Percentiles rank a stretch among this genome's conserved stretches.
These are phyloP conservation scores for Sarcophaga variegata DNA, from an alignment of 2,888 invertebrate species.

Conservation along the genomic window DNA sequence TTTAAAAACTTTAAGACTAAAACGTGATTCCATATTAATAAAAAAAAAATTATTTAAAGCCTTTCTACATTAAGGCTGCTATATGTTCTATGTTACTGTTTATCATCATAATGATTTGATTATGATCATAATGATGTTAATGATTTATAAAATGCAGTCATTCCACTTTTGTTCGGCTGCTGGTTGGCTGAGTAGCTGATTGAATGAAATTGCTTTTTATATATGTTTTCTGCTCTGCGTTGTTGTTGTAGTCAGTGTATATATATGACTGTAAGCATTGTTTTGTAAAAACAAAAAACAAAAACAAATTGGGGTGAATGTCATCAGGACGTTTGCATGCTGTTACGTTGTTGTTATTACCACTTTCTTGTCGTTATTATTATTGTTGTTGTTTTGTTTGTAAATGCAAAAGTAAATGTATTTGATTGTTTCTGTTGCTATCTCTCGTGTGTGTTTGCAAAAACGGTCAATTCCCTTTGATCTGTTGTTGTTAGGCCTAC, in stretches of 20 bases:
- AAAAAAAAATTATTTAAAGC: no score
- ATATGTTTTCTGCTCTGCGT: background rate
- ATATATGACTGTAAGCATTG: no score
- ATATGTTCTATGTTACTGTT: background rate
- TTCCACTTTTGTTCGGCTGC: constrained; percentile 48
- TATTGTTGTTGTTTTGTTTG: constrained; percentile 19
- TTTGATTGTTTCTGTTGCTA: constrained; percentile 53
- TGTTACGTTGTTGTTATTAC: constrained; percentile 19
- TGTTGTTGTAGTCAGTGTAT: background rate
- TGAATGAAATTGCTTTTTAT: background rate
- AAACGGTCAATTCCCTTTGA: constrained; percentile 76
- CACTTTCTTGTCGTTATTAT: constrained; percentile 44
- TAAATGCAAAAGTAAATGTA: background rate
- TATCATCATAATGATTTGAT: constrained; percentile 23
- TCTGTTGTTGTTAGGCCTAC: background rate
- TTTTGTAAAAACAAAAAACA: no score
- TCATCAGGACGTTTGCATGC: constrained; percentile 76
- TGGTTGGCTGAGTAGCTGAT: background rate
- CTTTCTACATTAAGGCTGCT: no score
- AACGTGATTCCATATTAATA: no score
- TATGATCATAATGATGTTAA: constrained; percentile 53
- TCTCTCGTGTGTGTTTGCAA: constrained; percentile 53
- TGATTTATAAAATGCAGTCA: constrained; percentile 65
- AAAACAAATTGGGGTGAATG: constrained; percentile 79
- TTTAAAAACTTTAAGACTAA: no score